Evolutionary conservation across 2,888 invertebrate genomes (phyloP), one percentile per base, ranked within the genome.

Genomic region (Druceiella hillmani): DNA sequence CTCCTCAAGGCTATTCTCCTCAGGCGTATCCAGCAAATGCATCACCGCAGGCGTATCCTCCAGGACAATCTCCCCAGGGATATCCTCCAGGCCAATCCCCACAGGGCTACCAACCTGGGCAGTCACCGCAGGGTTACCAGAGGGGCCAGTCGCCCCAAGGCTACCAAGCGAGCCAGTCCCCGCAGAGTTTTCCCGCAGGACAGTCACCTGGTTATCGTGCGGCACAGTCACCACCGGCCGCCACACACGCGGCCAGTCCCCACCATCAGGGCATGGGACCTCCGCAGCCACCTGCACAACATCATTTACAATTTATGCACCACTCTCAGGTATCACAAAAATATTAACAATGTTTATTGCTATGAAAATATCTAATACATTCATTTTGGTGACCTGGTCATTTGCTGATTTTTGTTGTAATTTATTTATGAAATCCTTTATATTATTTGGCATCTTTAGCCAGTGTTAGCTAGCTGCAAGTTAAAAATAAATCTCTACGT

Each of bases 81-180:
- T 70, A 69, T 43, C 63, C 67, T n/a, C 50, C 59, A 3, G 69
- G 67, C 45, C 69, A 64, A 44, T 57, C 68, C 14, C 61, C 68
- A 13, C 70, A 69, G 48, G 61, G 52, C 43, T 69, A 67, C 49
- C 66, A 66, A 46, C 58, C 68, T 22, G 61, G 60, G 10, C 74
- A 67, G 45, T 61, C 71, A 3, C 66, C 75, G 12, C 76, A 76
- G 50, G 66, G 66, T 37, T 76, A 74, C 43, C 76, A 74, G 58
- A 74, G 73, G 27, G 77, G 74, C 42, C 65, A 74, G 35, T 67
- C 76, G 38, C 69, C 75, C 9, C 75, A 75, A 41, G 63, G 53
- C 65, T 60, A 74, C 55, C 76, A 76, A 50, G 65, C 73, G 47
- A 66, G 75, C 33, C 74, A 76, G 47, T 75, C 77, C 22, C 76